Evolutionary conservation across 2,113 vertebrate species (phyloP), one percentile per base, ranked within the genome.

Genomic region (Cyanistes caeruleus): DNA sequence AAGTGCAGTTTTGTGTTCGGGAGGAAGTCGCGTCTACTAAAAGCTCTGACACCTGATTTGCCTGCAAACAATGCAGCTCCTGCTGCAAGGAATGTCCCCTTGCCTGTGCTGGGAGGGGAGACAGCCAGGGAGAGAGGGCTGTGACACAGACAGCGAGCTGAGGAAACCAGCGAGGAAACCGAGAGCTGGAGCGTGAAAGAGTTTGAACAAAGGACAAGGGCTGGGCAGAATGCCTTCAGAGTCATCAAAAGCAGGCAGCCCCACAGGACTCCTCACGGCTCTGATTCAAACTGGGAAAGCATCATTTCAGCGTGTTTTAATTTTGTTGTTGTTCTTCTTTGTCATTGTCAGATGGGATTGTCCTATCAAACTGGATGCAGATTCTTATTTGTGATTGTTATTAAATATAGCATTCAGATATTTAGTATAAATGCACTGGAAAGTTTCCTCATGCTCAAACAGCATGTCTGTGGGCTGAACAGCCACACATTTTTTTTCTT

Each of bases 1-100:
- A 95, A 97, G 72, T 93, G 75, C 84, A 94, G 93, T 95, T 96
- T 96, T 96, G 95, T 96, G 85, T 73, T 91, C 24, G 12, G 52
- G 79, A 92, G 95, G 95, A 97, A 97, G 85, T 90, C 2, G 0
- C 0, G 7, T 65, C 78, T 83, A 2, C 83, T 77, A 23, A 83
- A 96, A 95, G 83, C 68, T 78, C 67, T 25, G 63, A 93, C 92
- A 88, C 95, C 87, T 92, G 91, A 96, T 95, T 96, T 96, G 60
- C 75, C 72, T 92, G 72, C 67, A 41, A 90, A 97, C 90, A 96
- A 95, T 95, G 72, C 33, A 28, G 28, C 63, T 92, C 82, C 51
- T 85, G 80, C 75, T 74, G 75, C 63, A 52, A 73, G 78, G 91
- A 92, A 43, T 30, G 48, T 90, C 84, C 77, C 78, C 1, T 1